A percentile compares a stretch with the other conserved stretches of the same genome.
Conservation (phyloP, 1,140 invertebrate species). For the Hirudo medicinalis region DNA sequence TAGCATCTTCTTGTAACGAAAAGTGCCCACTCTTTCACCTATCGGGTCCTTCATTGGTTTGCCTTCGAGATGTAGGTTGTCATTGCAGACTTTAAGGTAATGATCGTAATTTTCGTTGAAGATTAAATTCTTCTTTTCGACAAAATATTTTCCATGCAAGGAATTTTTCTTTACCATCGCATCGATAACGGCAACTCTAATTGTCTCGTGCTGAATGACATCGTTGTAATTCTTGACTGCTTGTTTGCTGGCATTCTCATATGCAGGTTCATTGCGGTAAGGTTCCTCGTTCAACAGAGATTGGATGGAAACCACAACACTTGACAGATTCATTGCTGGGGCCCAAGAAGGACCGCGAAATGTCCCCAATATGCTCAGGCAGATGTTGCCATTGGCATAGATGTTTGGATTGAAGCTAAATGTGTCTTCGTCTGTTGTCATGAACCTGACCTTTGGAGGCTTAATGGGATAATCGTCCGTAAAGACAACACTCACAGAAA, state of each 20-base stretch:
- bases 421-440: slow-evolving; percentile 50
- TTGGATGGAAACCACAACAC: slow-evolving; percentile 50
- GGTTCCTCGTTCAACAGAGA: slow-evolving; percentile 50
- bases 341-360: slow-evolving; percentile 51
- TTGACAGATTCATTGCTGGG: slow-evolving; percentile 48
- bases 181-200: slow-evolving; percentile 48
- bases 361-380: slow-evolving; percentile 52
- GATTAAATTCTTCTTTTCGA: too few relatives aligned
- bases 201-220: slow-evolving; percentile 47
- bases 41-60: too few relatives aligned
- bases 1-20: too few relatives aligned
- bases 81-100: too few relatives aligned
- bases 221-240: slow-evolving; percentile 46
- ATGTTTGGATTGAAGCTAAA: slow-evolving; percentile 54
- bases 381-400: slow-evolving; percentile 53
- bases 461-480: slow-evolving; percentile 46
- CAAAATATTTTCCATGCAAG: too few relatives aligned
- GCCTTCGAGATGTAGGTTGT: too few relatives aligned
- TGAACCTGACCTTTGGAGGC: slow-evolving; percentile 49
- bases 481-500: slow-evolving; percentile 49
- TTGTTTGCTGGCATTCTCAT: slow-evolving; percentile 35
- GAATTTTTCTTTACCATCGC: slow-evolving; percentile 42
- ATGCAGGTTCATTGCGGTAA: slow-evolving; percentile 52
- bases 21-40: too few relatives aligned
- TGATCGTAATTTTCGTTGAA: too few relatives aligned